Percentiles rank a stretch among this genome's conserved stretches.
Evolutionary conservation across 1,140 invertebrate species (phyloP).

Genomic region (Uloborus diversus): DNA sequence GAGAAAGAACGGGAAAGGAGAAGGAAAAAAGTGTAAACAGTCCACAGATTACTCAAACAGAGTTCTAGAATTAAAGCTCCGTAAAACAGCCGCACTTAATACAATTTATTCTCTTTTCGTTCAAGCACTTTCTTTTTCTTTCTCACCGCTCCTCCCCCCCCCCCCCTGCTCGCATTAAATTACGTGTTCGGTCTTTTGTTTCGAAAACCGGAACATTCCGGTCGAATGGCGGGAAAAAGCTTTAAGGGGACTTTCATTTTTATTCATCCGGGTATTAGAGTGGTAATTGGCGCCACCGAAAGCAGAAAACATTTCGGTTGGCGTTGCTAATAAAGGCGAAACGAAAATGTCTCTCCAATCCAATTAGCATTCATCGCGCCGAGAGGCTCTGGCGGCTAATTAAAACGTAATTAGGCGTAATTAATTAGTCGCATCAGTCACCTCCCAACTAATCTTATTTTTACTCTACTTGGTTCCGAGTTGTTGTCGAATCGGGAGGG

Average conservation of each 20-base stretch:
- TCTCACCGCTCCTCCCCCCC: not conserved
- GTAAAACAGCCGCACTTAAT: slow-evolving; percentile 53
- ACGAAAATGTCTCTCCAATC: slow-evolving; percentile 40
- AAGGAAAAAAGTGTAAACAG: slow-evolving; percentile 50
- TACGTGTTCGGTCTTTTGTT: slow-evolving; percentile 49
- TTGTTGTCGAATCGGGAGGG: not conserved
- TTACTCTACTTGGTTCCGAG: not conserved
- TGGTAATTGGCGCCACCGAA: slow-evolving; percentile 20
- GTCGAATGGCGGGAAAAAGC: slow-evolving; percentile 23
- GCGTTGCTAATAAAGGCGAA: slow-evolving; percentile 38
- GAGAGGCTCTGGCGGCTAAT: slow-evolving; percentile 47
- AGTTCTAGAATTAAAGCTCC: slow-evolving; percentile 47
- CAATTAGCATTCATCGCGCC: slow-evolving; percentile 50
- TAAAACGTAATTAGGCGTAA: slow-evolving; percentile 55
- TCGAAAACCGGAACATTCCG: slow-evolving; percentile 40
- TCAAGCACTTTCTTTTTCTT: slow-evolving; percentile 17
- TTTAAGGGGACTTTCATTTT: slow-evolving; percentile 19
- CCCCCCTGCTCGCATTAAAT: slow-evolving; percentile 15
- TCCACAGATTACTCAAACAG: slow-evolving; percentile 49
- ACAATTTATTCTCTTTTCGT: slow-evolving; percentile 44
- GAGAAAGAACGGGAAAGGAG: not conserved
- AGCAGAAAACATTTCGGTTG: slow-evolving; percentile 32
- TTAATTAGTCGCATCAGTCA: slow-evolving; percentile 55
- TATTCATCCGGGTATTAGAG: slow-evolving; percentile 29
- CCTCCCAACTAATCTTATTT: slow-evolving; percentile 31